Evolutionary conservation across 2,113 vertebrate species (phyloP), one percentile per base, ranked within the genome.

Genomic region (Amphilophus citrinellus): DNA sequence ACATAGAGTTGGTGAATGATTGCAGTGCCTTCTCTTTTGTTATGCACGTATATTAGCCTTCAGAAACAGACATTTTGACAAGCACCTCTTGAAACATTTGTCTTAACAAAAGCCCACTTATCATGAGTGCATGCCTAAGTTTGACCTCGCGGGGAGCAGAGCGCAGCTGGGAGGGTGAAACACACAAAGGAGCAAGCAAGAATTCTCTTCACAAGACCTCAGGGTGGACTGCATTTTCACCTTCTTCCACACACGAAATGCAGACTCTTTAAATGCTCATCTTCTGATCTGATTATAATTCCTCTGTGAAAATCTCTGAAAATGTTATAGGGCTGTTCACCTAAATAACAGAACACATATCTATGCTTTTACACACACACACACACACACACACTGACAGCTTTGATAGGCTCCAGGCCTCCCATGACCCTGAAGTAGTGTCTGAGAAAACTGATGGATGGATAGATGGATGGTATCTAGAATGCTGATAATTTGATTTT

Each of bases 31-130:
- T 83, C 53, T 24, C 37, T 71, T 91, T 91, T 86, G 88, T 77
- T 92, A 86, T 90, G 85, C 75, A 88, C 85, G 89, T 89, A 81
- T 63, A 88, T 92, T 91, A 91, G 15, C 86, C 65, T 79, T 71
- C 44, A 61, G 76, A 87, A 78, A 3, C 59, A 79, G 85, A 84
- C 89, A 63, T 88, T 90, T 87, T 84, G 85, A 89, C 76, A 85
- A 91, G 89, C 61, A 86, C 62, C 87, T 81, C 88, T 90, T 79
- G 61, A 89, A 91, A 84, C 86, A 88, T 91, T 84, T 84, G 84
- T 87, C 84, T 82, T 22, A 32, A 90, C 91, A 90, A 92, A 90
- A 87, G 78, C 58, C 68, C 86, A 85, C 88, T 91, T 79, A 87
- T 84, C 82, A 77, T 61, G 81, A 89, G 85, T 57, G 75, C 76